These are phyloP conservation scores for Numenius arquata DNA, from an alignment of 2,113 vertebrate species.

Conservation along the genomic window DNA sequence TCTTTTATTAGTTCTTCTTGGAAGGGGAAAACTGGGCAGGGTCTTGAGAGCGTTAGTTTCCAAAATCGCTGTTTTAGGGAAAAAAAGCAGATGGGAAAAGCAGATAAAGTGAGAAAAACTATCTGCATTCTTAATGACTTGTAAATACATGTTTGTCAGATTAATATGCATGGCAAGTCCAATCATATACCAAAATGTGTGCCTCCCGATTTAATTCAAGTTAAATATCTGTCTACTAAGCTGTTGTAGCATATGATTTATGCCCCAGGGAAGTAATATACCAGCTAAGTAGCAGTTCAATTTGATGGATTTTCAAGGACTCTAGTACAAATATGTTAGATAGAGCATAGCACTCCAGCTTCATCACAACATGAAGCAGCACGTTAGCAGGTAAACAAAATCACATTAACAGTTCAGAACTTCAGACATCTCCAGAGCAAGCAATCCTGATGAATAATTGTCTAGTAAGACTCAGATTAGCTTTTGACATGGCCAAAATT, in stretches of 20 bases:
- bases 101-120: background rate
- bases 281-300: conserved; percentile 11
- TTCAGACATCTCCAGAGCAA: background rate
- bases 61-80: background rate
- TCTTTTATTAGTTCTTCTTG: background rate
- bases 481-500: background rate
- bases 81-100: background rate
- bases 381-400: background rate
- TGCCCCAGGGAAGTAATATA: conserved; percentile 10
- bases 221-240: conserved; percentile 9
- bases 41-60: background rate
- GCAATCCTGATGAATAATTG: background rate
- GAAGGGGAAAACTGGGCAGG: background rate
- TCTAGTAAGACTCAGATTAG: background rate
- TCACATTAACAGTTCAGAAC: background rate
- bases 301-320: conserved; percentile 54
- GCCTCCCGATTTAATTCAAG: conserved; percentile 1
- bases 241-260: background rate
- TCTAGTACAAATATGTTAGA: background rate
- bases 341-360: background rate
- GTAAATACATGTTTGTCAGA: conserved; percentile 20
- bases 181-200: background rate
- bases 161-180: background rate
- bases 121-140: background rate
- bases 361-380: background rate